Base-by-base conservation (phyloP, 2,113 vertebrate genomes). In the Otolemur garnettii region DNA sequence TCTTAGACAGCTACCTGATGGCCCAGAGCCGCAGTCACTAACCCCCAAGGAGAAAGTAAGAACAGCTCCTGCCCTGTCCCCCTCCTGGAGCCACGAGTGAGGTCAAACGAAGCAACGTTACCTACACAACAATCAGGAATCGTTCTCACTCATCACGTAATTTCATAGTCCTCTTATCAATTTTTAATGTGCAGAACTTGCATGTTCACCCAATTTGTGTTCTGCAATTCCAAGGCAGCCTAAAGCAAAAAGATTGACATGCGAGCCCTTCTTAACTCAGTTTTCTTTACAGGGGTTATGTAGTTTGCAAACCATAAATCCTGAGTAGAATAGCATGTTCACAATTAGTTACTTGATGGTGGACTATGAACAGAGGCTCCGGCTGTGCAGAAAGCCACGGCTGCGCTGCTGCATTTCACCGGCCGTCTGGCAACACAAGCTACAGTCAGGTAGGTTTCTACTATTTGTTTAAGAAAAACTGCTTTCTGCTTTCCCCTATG, bases 401-500 rank as follows among this genome's bases (percentile, higher is more conserved):
- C 33, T 90, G 94, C 71, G 80, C 12, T 77, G 22, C 2, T 12
- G 0, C 18, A 24, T 35, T 64, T 72, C 24, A 66, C 3, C 3
- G 38, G 28, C 60, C 10, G 0, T 28, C 30, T 55, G 68, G 75
- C 21, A 74, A 62, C 28, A 69, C 66, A 69, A 60, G 22, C 24
- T 60, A 72, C 18, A 38, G 72, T 71, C 45, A 68, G 24, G 17
- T 50, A 38, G 13, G 45, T 33, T 57, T 84, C 80, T 55, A 72
- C 33, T 79, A 45, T 90, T 79, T 90, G 4, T 68, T 71, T 60
- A 72, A 81, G 26, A 78, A 91, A 80, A 74, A 72, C 12, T 50
- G 35, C 19, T 45, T 96, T 69, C 9, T 5, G 26, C 24, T 45
- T 95, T 75, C 6, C 9, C 83, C 57, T 57, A 42, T 94, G 45